phyloP scores from a whole-genome alignment of 2,888 invertebrate species.

The Melieria omissa region DNA sequence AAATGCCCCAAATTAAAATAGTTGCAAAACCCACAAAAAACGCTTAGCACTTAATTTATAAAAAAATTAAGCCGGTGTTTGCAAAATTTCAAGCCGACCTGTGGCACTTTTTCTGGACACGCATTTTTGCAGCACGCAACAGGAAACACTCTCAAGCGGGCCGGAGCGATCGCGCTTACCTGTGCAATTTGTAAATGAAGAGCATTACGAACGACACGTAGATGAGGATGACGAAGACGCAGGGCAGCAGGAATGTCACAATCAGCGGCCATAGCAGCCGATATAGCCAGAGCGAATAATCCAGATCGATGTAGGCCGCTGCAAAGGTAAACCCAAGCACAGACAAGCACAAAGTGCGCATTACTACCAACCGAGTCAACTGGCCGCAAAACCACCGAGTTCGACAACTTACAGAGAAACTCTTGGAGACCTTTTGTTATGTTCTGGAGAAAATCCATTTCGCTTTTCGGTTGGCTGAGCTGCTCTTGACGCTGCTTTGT shows the following conservation, averaged over 20 bases:
- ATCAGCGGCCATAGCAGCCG: slow-evolving; percentile 86
- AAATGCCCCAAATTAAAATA: too few relatives aligned
- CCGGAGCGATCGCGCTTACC: slow-evolving; percentile 66
- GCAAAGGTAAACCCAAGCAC: slow-evolving; percentile 58
- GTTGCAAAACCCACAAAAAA: too few relatives aligned
- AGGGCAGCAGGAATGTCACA: slow-evolving; percentile 86
- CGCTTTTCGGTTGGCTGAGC: background rate
- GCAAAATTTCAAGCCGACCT: too few relatives aligned
- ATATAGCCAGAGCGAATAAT: slow-evolving; percentile 85
- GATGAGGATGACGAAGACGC: slow-evolving; percentile 82
- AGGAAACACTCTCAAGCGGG: too few relatives aligned
- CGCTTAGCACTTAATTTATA: too few relatives aligned
- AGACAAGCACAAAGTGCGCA: background rate
- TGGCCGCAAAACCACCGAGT: background rate
- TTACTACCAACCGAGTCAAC: background rate
- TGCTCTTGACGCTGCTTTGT: background rate
- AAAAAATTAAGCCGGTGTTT: too few relatives aligned
- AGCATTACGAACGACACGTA: slow-evolving; percentile 85
- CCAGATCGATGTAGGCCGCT: slow-evolving; percentile 85
- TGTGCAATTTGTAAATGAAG: slow-evolving; percentile 87
- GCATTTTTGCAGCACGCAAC: too few relatives aligned
- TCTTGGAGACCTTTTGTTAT: slow-evolving; percentile 51
- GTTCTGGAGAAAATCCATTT: slow-evolving; percentile 58
- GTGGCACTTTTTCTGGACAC: too few relatives aligned
- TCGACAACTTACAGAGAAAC: slow-evolving; percentile 56